phyloP scores from a whole-genome alignment of 2,888 invertebrate genomes.

The Synergus gifuensis region DNA sequence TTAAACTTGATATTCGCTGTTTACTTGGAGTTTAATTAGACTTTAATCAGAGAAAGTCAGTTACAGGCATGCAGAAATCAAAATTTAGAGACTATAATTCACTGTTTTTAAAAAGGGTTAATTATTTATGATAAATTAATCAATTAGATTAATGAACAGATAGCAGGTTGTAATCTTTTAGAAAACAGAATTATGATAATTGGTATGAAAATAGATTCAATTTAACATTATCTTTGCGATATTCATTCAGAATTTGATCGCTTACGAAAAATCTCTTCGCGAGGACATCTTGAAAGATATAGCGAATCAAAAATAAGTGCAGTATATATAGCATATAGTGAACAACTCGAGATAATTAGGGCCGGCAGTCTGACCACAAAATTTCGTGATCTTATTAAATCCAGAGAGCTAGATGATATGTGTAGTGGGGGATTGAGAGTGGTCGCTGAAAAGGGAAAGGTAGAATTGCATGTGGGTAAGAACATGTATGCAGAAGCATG shows the following conservation, averaged over 20 bases:
- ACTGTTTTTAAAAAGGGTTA: not conserved
- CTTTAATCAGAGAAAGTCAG: not conserved
- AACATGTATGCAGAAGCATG: conserved; percentile 42
- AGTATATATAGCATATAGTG: not conserved
- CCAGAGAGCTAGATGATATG: conserved; percentile 34
- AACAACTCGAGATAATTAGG: conserved; percentile 64
- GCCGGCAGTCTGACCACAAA: conserved; percentile 72
- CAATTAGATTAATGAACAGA: not conserved
- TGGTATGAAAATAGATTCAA: not conserved
- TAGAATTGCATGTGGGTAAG: conserved; percentile 27
- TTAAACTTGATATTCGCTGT: not conserved
- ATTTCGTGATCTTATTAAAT: conserved; percentile 71
- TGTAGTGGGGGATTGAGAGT: conserved; percentile 32
- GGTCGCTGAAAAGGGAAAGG: conserved; percentile 42
- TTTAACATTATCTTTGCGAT: not conserved
- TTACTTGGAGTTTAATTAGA: not conserved
- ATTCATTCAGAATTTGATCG: not conserved
- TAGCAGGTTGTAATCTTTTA: not conserved
- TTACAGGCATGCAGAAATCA: not conserved
- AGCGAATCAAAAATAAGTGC: conserved; percentile 9
- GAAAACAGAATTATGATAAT: not conserved
- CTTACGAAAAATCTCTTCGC: conserved; percentile 12
- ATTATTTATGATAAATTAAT: not conserved
- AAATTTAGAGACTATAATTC: not conserved
- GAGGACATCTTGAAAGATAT: conserved; percentile 9